Evolutionary conservation across 2,113 vertebrate genomes (phyloP).

Genomic region (Gnathonemus echidnorhynchus): DNA sequence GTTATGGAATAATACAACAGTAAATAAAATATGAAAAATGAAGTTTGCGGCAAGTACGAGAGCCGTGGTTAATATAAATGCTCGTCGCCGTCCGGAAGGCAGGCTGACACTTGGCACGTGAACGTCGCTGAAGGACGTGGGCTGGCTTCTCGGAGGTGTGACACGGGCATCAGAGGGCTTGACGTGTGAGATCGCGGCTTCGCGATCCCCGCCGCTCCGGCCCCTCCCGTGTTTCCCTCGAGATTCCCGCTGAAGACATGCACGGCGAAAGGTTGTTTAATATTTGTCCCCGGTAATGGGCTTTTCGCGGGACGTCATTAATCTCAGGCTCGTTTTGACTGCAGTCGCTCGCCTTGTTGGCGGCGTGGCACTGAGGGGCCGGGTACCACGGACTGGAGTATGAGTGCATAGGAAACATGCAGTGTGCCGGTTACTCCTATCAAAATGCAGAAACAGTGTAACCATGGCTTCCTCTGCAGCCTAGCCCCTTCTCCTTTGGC

Average conservation of each 20-base stretch:
- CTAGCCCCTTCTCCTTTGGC: too few relatives aligned
- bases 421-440: background rate
- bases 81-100: background rate
- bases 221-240: background rate
- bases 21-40: background rate
- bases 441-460: background rate
- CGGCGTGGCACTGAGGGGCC: background rate
- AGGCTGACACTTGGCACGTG: background rate
- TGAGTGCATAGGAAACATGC: background rate
- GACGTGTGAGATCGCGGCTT: background rate
- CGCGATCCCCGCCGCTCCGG: background rate
- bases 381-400: background rate
- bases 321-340: constrained; percentile 6
- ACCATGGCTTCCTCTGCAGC: background rate
- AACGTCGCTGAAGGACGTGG: background rate
- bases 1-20: background rate
- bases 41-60: background rate
- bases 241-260: background rate
- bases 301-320: background rate
- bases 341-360: background rate
- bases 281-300: background rate
- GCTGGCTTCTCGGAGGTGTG: background rate
- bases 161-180: background rate
- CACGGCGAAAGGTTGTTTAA: background rate
- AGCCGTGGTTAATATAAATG: background rate